These are phyloP conservation scores for Urocynchramus pylzowi DNA, from an alignment of 2,113 vertebrate genomes.

Conservation along the genomic window DNA sequence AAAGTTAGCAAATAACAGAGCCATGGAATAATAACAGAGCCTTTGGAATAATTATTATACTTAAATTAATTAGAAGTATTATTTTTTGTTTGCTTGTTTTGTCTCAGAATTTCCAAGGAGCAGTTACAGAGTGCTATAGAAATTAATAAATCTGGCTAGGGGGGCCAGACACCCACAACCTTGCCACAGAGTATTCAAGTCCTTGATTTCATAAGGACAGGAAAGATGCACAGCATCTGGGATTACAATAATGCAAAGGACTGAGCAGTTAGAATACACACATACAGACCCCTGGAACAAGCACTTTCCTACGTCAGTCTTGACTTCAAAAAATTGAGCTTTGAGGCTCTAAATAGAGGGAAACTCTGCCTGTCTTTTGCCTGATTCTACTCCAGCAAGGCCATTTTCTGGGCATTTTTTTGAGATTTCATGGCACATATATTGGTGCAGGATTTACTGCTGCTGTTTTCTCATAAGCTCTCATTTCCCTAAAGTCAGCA, in stretches of 20 bases:
- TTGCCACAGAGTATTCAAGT: background rate
- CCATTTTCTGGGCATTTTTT: background rate
- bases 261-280: background rate
- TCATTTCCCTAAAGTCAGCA: conserved; percentile 22
- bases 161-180: background rate
- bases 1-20: background rate
- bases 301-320: rapidly evolving
- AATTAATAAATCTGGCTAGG: background rate
- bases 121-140: background rate
- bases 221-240: background rate
- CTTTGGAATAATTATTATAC: background rate
- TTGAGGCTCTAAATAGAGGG: background rate
- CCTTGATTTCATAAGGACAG: background rate
- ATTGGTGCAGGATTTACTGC: background rate
- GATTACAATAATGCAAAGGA: background rate
- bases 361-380: background rate
- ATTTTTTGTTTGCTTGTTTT: background rate
- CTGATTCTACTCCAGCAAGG: background rate
- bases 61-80: background rate
- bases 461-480: conserved; percentile 10
- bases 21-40: background rate
- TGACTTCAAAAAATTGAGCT: background rate
- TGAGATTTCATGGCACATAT: background rate
- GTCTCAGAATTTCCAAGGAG: background rate
- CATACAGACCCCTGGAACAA: background rate